Evolutionary conservation across 2,797 vertebrate genomes (phyloP).

Genomic region (Myotis myotis): DNA sequence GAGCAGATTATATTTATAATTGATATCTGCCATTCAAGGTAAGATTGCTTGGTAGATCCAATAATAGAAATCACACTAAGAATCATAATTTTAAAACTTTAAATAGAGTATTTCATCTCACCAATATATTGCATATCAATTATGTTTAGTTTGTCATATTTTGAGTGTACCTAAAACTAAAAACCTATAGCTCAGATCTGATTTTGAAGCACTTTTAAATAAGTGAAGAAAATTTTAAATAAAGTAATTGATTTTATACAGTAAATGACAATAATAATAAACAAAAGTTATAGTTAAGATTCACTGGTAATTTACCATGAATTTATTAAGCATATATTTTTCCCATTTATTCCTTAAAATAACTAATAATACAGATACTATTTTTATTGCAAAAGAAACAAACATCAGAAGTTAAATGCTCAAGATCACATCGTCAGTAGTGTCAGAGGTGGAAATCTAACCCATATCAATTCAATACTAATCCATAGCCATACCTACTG

Average conservation of each 20-base stretch:
- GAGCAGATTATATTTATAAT: neutral
- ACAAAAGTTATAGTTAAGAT: neutral
- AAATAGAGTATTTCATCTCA: neutral
- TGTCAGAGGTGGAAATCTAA: neutral
- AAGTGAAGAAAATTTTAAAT: neutral
- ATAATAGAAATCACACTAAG: neutral
- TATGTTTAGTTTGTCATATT: neutral
- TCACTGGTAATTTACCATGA: neutral
- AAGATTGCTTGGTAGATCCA: neutral
- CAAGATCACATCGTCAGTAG: neutral
- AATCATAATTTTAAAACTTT: neutral
- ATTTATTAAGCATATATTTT: neutral
- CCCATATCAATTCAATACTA: neutral
- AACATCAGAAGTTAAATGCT: neutral
- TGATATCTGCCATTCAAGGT: neutral
- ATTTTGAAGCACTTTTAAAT: slow-evolving; percentile 20
- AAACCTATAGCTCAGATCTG: neutral
- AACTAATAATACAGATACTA: neutral
- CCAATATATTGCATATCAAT: neutral
- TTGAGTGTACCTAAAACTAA: neutral
- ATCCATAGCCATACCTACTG: neutral
- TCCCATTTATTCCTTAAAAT: neutral
- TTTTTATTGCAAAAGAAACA: neutral
- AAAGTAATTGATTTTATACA: neutral
- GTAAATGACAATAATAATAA: neutral